Percentiles rank a stretch among this genome's conserved stretches.
phyloP scores from a whole-genome alignment of 2,113 vertebrate genomes.

The Orientallactaga bullata region DNA sequence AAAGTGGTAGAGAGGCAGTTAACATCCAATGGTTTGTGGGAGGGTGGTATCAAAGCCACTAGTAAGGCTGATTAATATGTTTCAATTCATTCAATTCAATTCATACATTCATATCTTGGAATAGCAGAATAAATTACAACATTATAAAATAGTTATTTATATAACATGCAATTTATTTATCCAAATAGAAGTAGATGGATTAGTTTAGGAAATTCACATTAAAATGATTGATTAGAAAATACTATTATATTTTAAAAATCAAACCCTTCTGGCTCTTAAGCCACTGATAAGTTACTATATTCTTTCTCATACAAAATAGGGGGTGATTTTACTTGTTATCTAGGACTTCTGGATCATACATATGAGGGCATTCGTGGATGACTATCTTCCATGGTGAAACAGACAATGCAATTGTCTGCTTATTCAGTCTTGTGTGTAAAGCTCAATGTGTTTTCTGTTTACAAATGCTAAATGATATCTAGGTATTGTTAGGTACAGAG shows the following conservation, averaged over 20 bases:
- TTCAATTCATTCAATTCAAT: background rate
- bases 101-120: background rate
- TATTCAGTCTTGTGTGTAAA: background rate
- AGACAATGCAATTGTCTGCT: background rate
- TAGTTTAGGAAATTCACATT: background rate
- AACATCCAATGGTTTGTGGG: background rate
- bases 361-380: background rate
- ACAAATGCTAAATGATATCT: background rate
- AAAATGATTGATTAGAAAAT: constrained; percentile 23
- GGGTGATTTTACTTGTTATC: background rate
- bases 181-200: background rate
- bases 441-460: background rate
- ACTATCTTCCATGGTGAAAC: accelerated
- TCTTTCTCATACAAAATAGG: background rate
- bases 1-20: background rate
- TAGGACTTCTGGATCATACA: too few relatives aligned
- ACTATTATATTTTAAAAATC: constrained; percentile 11
- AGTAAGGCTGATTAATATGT: background rate
- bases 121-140: background rate
- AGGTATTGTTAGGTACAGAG: background rate
- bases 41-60: background rate
- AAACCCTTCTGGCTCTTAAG: background rate
- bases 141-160: background rate
- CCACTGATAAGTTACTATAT: background rate
- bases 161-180: background rate